phyloP scores from a whole-genome alignment of 2,888 invertebrate genomes.

The Labia minor region DNA sequence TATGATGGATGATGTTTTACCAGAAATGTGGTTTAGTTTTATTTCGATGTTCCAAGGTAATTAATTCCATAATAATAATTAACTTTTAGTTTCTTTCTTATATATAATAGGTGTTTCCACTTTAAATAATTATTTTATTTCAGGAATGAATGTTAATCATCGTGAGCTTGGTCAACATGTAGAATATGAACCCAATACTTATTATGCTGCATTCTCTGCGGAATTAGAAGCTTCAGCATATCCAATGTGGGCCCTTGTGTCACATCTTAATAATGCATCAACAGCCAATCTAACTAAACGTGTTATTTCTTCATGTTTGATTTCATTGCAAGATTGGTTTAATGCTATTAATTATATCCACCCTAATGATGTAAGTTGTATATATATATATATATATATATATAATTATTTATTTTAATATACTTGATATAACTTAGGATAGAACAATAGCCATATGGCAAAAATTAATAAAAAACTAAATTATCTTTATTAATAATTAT shows the following conservation, averaged over 20 bases:
- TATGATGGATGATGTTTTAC: slow-evolving; percentile 74
- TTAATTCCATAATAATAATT: neutral
- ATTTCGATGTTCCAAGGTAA: slow-evolving; percentile 85
- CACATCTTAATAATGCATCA: slow-evolving; percentile 69
- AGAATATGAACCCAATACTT: slow-evolving; percentile 93
- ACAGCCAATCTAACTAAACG: slow-evolving; percentile 59
- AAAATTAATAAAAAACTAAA: too few species aligned
- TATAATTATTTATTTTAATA: too few species aligned
- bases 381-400: too few species aligned
- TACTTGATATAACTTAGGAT: too few species aligned
- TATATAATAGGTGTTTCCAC: neutral
- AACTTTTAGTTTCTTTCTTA: slow-evolving; percentile 2
- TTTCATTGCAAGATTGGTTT: slow-evolving; percentile 77
- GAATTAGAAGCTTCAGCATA: slow-evolving; percentile 94
- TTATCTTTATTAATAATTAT: too few species aligned
- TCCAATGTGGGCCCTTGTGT: slow-evolving; percentile 94
- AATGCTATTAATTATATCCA: slow-evolving; percentile 66
- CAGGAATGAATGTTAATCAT: slow-evolving; percentile 91
- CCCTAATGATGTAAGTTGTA: slow-evolving; percentile 50
- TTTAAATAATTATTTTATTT: slow-evolving; percentile 22
- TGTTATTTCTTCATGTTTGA: slow-evolving; percentile 64
- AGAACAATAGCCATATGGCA: too few species aligned
- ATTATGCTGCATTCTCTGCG: slow-evolving; percentile 95
- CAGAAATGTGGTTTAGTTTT: slow-evolving; percentile 93
- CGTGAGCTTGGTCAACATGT: slow-evolving; percentile 83